Evolutionary conservation across 2,797 vertebrate species (phyloP).

Genomic region (Potorous gilbertii): DNA sequence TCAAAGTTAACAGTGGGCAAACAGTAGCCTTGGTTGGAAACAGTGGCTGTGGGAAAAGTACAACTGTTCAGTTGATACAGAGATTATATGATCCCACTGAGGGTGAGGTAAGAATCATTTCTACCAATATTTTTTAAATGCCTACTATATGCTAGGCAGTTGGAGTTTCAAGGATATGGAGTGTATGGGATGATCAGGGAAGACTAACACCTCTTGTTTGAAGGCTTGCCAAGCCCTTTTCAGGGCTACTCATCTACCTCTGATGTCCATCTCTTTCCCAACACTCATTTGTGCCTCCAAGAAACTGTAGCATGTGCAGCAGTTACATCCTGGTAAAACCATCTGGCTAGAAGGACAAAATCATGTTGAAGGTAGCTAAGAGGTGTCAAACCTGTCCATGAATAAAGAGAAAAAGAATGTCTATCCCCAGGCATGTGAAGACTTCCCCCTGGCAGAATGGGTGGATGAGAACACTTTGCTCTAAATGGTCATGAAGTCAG

Average conservation of each 20-base stretch:
- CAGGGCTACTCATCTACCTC: background rate
- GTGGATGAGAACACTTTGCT: background rate
- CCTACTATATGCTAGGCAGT: background rate
- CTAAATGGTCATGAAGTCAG: background rate
- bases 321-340: background rate
- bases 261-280: background rate
- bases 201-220: background rate
- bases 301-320: background rate
- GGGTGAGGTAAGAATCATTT: conserved; percentile 86
- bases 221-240: background rate
- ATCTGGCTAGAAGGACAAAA: background rate
- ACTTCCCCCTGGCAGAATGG: background rate
- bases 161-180: background rate
- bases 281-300: background rate
- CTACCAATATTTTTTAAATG: background rate
- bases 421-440: background rate
- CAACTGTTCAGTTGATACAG: conserved; percentile 95
- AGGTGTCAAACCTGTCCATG: background rate
- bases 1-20: conserved; percentile 90
- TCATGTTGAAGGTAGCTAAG: background rate
- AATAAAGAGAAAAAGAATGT: background rate
- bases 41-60: conserved; percentile 97
- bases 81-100: conserved; percentile 96
- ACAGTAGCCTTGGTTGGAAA: conserved; percentile 96
- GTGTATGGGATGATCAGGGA: background rate